Evolutionary conservation across 2,113 vertebrate genomes (phyloP), one percentile per base, ranked within the genome.

Genomic region (Excalfactoria chinensis): DNA sequence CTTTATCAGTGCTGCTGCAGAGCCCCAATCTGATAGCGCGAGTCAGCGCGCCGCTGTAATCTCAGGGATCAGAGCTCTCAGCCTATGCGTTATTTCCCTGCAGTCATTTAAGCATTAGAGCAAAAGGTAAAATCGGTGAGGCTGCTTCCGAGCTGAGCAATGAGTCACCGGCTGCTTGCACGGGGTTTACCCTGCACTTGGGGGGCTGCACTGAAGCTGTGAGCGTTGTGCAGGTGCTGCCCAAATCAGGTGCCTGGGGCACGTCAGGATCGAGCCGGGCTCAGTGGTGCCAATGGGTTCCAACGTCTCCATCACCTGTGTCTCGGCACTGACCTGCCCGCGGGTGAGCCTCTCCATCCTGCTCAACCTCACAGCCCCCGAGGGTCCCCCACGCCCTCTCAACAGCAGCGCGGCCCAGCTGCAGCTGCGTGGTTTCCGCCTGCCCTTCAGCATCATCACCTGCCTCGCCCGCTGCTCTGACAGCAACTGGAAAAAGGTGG

Each of bases 291-390:
- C 0, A 26, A 93, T 98, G 97, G 98, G 98, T 32, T 89, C 92
- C 69, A 71, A 96, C 89, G 15, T 98, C 90, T 97, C 98, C 46
- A 78, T 98, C 83, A 89, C 88, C 67, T 98, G 98, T 81, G 48
- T 60, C 40, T 92, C 95, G 60, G 6, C 26, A 23, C 37, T 83
- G 7, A 46, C 74, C 71, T 98, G 96, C 11, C 55, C 82, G 28
- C 22, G 77, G 22, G 64, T 19, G 2, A 21, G 13, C n/a, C 19
- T 98, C 41, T 0, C 16, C 34, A 93, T 97, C 96, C 49, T 70
- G 58, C 93, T 97, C 96, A 97, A 97, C 90, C 68, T 89, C 37
- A 78, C 13, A 34, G 7, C 0, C 1, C 0, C 77, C 2, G 72
- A 48, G 49, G 89, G 87, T 44, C 8, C 4, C 30, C 56, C 19